Percentiles rank a stretch among this genome's conserved stretches.
Conservation (phyloP, 2,797 vertebrate genomes). For the Sparidentex hasta region DNA sequence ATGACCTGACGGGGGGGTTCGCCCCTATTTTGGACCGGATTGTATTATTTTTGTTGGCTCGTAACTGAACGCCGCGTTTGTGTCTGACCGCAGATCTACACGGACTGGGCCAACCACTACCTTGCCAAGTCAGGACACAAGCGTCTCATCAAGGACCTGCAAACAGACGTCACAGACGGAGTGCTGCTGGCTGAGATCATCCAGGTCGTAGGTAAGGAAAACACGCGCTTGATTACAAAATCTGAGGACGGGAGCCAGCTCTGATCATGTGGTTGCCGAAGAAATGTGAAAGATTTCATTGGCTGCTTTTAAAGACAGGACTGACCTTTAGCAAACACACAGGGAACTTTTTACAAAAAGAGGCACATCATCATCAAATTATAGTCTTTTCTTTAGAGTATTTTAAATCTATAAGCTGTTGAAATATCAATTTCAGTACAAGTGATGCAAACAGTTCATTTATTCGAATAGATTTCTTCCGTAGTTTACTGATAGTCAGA, state of each 20-base stretch:
- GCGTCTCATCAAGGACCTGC: constrained; percentile 96
- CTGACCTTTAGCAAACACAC: constrained; percentile 1
- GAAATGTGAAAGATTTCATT: not conserved
- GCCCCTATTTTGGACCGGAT: constrained; percentile 33
- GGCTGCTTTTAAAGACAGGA: not conserved
- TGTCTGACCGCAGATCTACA: constrained; percentile 92
- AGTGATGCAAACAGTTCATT: not conserved
- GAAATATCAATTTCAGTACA: not conserved
- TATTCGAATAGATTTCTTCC: not conserved
- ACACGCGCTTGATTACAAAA: not conserved
- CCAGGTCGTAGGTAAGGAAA: constrained; percentile 95
- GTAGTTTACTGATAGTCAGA: not conserved
- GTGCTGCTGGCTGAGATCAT: constrained; percentile 98
- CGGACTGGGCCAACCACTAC: constrained; percentile 99
- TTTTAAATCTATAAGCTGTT: constrained; percentile 1
- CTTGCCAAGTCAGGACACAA: constrained; percentile 97
- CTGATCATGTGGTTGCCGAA: not conserved
- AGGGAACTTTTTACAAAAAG: not conserved
- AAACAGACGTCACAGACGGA: constrained; percentile 96
- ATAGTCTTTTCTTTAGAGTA: not conserved
- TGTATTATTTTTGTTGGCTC: constrained; percentile 32
- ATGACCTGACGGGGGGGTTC: constrained; percentile 44
- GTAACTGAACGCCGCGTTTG: constrained; percentile 57
- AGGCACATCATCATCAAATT: not conserved
- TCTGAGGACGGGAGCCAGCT: not conserved